Base-by-base conservation (phyloP, 2,113 vertebrate species). In the Aegotheles bennettii region DNA sequence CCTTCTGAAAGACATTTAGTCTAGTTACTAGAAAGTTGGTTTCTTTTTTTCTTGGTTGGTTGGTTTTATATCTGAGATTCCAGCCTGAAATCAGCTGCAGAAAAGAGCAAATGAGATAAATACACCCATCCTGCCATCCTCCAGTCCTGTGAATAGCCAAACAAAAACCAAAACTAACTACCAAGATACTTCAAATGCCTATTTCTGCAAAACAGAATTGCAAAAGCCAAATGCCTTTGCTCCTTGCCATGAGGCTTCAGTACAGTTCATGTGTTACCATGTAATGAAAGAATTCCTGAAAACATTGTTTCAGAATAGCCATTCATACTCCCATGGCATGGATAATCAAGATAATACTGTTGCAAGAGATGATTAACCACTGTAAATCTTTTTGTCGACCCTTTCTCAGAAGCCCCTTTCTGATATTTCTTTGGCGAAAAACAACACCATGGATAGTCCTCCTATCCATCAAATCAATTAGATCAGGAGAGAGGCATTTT, bases 221-320 rank as follows among this genome's bases (percentile, higher is more conserved):
- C 7, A 35, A 76, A 86, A 43, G 90, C 50, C 51, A 74, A 86
- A 74, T 53, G 17, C 17, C 59, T 87, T 74, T 76, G 26, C 59
- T 93, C 38, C 59, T 70, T 77, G 59, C 73, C 68, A 40, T 78
- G 42, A 92, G 28, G 53, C 81, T 92, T 92, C 83, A 21, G 26
- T 48, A 43, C 16, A 78, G 48, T 51, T 86, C 63, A 51, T 82
- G 60, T 79, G 53, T 90, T 92, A 93, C 86, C 24, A 5, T 73
- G 31, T 85, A 95, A 95, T 96, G 80, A 94, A 92, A 95, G 77
- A 87, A 96, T 84, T 96, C 94, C 95, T 92, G 83, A 93, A 95
- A 94, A 90, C 84, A 94, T 71, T 45, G 86, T 57, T 77, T 90
- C 80, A 87, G 84, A 89, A 90, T 81, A 93, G 80, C 57, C 81